Conservation (phyloP, 2,113 vertebrate species). For the Loxodonta africana region DNA sequence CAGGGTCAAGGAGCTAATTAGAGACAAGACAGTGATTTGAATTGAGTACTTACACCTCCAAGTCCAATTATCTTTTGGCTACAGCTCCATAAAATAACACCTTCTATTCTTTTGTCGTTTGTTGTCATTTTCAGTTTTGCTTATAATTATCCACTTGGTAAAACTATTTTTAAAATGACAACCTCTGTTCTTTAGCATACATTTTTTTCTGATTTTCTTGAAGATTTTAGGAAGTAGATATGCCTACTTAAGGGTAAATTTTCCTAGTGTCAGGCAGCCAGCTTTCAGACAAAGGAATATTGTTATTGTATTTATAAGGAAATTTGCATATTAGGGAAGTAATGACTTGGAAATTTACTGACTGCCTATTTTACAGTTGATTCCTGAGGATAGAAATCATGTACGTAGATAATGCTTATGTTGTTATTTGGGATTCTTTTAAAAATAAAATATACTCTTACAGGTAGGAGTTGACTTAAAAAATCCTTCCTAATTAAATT, state of each 20-base stretch:
- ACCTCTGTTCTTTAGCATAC: neutral
- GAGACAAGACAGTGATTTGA: neutral
- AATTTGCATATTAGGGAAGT: neutral
- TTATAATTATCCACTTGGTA: slow-evolving; percentile 57
- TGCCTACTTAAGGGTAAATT: neutral
- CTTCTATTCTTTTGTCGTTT: slow-evolving; percentile 13
- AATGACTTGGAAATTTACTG: slow-evolving; percentile 10
- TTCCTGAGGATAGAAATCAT: neutral
- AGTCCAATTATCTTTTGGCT: neutral
- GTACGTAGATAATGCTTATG: neutral
- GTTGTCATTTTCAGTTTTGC: slow-evolving; percentile 26
- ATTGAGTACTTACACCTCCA: neutral
- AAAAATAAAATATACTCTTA: neutral
- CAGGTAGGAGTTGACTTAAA: neutral
- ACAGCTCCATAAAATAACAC: neutral
- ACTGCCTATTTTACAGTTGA: neutral
- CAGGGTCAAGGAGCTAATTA: slow-evolving; percentile 36
- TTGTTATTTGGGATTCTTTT: slow-evolving; percentile 40
- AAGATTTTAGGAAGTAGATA: neutral
- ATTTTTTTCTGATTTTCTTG: slow-evolving; percentile 57
- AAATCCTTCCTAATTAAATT: neutral
- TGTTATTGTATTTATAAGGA: slow-evolving; percentile 16
- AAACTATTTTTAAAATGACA: slow-evolving; percentile 57
- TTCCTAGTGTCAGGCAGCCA: neutral
- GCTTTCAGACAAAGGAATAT: slow-evolving; percentile 30